A percentile compares a stretch with the other conserved stretches of the same genome.
Evolutionary conservation across 2,113 vertebrate genomes (phyloP).

Genomic region (Nansenia antarctica): DNA sequence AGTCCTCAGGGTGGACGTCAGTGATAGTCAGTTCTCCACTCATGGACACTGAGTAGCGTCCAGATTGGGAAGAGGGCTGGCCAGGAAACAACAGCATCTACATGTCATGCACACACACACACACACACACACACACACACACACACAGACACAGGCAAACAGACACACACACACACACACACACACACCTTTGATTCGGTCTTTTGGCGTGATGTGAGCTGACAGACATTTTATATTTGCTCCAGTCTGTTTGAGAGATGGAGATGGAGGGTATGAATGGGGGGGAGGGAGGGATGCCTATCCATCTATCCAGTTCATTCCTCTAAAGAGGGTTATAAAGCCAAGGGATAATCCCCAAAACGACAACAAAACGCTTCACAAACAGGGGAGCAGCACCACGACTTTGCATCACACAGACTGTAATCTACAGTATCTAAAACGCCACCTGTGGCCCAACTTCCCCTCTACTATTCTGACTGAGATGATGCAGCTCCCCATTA

Average conservation of each 20-base stretch:
- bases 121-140: conserved; percentile 8
- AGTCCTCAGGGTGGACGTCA: conserved; percentile 90
- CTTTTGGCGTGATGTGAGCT: conserved; percentile 9
- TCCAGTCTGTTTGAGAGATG: conserved; percentile 42
- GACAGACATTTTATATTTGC: conserved; percentile 24
- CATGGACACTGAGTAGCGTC: conserved; percentile 93
- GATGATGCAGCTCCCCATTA: neutral
- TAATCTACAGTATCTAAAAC: conserved; percentile 40
- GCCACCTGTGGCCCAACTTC: conserved; percentile 36
- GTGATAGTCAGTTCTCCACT: conserved; percentile 92
- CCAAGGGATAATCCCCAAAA: conserved; percentile 64
- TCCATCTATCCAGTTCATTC: conserved; percentile 64
- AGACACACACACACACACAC: conserved; percentile 8
- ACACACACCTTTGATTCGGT: conserved; percentile 16
- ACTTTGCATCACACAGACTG: conserved; percentile 26
- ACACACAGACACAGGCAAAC: conserved; percentile 7
- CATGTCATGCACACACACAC: conserved; percentile 20
- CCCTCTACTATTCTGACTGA: conserved; percentile 11
- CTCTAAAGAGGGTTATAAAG: conserved; percentile 72
- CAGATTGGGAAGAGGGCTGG: conserved; percentile 90
- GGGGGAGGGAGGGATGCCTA: conserved; percentile 46
- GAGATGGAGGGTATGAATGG: conserved; percentile 50
- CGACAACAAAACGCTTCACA: conserved; percentile 50
- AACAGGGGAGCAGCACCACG: conserved; percentile 37
- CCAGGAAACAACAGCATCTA: conserved; percentile 95